Conservation (phyloP, 2,113 vertebrate genomes). For the Heterochromis multidens region DNA sequence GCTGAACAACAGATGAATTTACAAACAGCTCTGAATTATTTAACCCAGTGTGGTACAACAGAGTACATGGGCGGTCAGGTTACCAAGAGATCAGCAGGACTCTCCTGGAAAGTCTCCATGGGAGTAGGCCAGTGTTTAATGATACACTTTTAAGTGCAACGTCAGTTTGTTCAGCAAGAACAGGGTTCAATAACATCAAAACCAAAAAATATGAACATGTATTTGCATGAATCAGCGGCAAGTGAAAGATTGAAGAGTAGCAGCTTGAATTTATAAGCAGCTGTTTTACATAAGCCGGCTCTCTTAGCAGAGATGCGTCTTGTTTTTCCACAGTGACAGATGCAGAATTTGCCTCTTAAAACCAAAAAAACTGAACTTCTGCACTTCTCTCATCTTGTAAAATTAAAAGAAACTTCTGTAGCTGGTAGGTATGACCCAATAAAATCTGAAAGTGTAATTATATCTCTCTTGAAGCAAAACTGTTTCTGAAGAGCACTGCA, state of each 20-base stretch:
- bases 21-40: constrained; percentile 70
- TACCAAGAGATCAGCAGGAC: constrained; percentile 34
- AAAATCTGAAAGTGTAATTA: not conserved
- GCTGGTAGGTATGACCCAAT: not conserved
- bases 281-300: constrained; percentile 27
- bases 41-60: constrained; percentile 27
- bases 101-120: constrained; percentile 7
- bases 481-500: not conserved
- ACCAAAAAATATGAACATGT: not conserved
- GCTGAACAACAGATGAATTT: constrained; percentile 56
- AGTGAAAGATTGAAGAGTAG: not conserved
- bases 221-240: constrained; percentile 24
- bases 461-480: not conserved
- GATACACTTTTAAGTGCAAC: not conserved
- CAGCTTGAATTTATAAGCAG: constrained; percentile 10
- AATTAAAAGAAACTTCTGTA: not conserved
- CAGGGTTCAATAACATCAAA: not conserved
- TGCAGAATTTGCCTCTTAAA: not conserved
- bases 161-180: not conserved
- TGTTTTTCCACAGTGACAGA: not conserved
- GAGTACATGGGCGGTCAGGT: constrained; percentile 31
- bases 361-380: not conserved
- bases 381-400: not conserved
- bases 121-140: not conserved
- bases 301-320: not conserved